These are phyloP conservation scores for Lota lota DNA, from an alignment of 2,113 vertebrate species.

Conservation along the genomic window DNA sequence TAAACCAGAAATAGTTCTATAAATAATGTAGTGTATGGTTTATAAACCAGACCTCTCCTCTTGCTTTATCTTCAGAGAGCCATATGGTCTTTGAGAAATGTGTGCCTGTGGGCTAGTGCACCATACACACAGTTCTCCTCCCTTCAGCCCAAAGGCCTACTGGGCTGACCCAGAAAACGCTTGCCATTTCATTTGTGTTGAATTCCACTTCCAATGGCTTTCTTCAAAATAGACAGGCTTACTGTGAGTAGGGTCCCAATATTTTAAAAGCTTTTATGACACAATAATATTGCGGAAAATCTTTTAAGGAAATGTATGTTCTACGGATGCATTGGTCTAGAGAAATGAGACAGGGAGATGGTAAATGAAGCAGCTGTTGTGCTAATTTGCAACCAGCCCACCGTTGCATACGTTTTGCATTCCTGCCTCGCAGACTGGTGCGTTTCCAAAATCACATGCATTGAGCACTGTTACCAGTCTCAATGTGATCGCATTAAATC, in stretches of 20 bases:
- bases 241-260: conserved; percentile 16
- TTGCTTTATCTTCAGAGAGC: conserved; percentile 33
- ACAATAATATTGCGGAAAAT: neutral
- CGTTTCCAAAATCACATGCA: conserved; percentile 2
- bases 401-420: conserved; percentile 60
- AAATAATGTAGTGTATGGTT: conserved; percentile 1
- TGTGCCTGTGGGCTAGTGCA: conserved; percentile 50
- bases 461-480: neutral
- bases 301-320: neutral
- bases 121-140: conserved; percentile 40
- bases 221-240: conserved; percentile 20
- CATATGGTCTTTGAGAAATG: conserved; percentile 50
- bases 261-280: neutral
- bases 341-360: neutral
- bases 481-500: neutral
- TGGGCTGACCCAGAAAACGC: conserved; percentile 58
- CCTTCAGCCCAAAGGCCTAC: conserved; percentile 39
- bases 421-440: conserved; percentile 53
- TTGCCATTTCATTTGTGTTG: conserved; percentile 12
- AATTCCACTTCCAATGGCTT: neutral
- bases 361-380: conserved; percentile 47
- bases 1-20: neutral
- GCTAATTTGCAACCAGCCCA: conserved; percentile 60
- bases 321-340: neutral
- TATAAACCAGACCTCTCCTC: conserved; percentile 8